phyloP scores from a whole-genome alignment of 2,113 vertebrate species.

The Varanus komodoensis region DNA sequence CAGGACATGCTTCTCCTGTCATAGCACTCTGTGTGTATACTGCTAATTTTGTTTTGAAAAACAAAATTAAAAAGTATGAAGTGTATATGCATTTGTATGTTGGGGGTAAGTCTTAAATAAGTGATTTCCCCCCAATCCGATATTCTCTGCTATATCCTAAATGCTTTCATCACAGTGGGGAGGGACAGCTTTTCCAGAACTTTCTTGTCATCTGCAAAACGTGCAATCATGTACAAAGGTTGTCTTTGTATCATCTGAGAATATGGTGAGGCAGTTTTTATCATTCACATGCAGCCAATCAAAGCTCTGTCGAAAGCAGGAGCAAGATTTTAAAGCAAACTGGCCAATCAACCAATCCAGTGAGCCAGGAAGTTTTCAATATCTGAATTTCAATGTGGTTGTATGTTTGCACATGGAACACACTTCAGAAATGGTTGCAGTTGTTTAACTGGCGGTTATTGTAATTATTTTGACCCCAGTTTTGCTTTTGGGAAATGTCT shows the following conservation, averaged over 20 bases:
- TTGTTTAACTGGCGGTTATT: not conserved
- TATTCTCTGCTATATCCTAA: not conserved
- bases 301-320: not conserved
- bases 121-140: too few species aligned
- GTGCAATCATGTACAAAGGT: not conserved
- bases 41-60: constrained; percentile 42
- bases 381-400: not conserved
- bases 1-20: constrained; percentile 21
- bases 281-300: not conserved
- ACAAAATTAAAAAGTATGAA: not conserved
- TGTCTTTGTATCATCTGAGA: not conserved
- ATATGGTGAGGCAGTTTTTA: not conserved
- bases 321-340: not conserved
- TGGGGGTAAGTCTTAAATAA: not conserved
- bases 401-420: not conserved
- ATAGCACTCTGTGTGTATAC: constrained; percentile 11
- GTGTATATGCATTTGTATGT: not conserved
- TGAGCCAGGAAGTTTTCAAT: not conserved
- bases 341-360: not conserved
- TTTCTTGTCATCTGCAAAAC: not conserved
- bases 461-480: not conserved
- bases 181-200: not conserved
- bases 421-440: not conserved
- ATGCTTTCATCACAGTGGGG: not conserved
- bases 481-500: not conserved